Evolutionary conservation across 2,888 invertebrate genomes (phyloP), one percentile per base, ranked within the genome.

Genomic region (Sturmia bella): DNA sequence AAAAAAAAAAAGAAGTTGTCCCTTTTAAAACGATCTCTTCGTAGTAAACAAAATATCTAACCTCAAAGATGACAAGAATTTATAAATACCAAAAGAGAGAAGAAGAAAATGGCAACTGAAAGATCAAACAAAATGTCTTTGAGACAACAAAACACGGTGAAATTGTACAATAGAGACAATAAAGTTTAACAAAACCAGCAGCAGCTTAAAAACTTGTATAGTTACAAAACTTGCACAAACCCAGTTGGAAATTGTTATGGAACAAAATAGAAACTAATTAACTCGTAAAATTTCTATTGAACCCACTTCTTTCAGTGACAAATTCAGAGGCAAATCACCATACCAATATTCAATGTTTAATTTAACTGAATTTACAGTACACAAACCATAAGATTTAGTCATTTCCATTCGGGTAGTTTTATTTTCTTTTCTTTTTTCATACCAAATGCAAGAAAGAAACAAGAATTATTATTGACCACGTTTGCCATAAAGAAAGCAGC

Each of bases 391-490:
- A 41, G 7, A 19, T 50, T 27, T 7, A 52, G n/a, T n/a, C n/a
- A 73, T 73, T 73, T 73, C 72, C 61, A 63, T 19, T 15, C 37
- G 72, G 63, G 21, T 37, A 54, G n/a, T 15, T 5, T 43, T 52
- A 3, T 32, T 32, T 32, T 7, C 9, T 32, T 32, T 27, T 27
- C 6, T 27, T 27, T 4, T 27, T 27, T 27, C 1, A 39, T 41
- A 64, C n/a, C 41, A 50, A 63, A 63, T 24, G 11, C 24, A 57
- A 13, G 72, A 21, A 39, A 63, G n/a, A 76, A 76, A 77, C 82
- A 81, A 81, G 87, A 87, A 87, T 87, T 86, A 87, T 87, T 88
- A 85, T 85, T 88, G 87, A 87, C 88, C 88, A 88, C 88, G 86
- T 86, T 85, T 85, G 83, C 84, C 84, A 84, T 84, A 85, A 88